Percentiles rank a stretch among this genome's conserved stretches.
These are phyloP conservation scores for Chelonia mydas DNA, from an alignment of 2,797 vertebrate genomes.

Conservation along the genomic window DNA sequence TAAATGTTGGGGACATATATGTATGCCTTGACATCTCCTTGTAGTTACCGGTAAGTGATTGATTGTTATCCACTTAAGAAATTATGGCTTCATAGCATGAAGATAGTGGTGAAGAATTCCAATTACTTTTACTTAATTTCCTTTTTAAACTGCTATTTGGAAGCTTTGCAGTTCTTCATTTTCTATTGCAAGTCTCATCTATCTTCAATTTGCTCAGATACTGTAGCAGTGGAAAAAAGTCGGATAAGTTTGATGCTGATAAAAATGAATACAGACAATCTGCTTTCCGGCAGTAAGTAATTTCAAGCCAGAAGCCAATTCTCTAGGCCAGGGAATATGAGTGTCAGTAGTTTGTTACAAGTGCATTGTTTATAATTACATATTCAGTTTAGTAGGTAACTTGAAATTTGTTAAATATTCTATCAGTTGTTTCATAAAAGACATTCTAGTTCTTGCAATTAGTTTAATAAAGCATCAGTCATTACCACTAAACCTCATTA, in stretches of 20 bases:
- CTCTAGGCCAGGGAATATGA: neutral
- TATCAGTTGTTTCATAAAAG: neutral
- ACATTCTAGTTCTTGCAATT: neutral
- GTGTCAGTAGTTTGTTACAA: neutral
- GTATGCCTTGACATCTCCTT: neutral
- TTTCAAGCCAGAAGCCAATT: constrained; percentile 30
- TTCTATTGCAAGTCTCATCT: neutral
- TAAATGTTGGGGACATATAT: neutral
- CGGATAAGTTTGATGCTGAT: constrained; percentile 3
- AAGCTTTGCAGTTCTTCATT: constrained; percentile 7
- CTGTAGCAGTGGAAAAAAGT: neutral
- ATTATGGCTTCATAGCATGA: neutral
- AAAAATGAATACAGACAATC: neutral
- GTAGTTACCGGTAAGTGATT: neutral
- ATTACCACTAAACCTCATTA: neutral
- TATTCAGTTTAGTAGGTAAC: neutral
- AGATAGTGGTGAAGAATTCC: neutral
- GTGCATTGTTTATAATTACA: neutral
- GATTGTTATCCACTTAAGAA: neutral
- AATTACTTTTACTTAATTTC: neutral
- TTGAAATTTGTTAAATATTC: neutral
- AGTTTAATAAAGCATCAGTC: neutral
- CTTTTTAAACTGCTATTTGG: neutral
- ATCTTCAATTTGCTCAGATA: neutral
- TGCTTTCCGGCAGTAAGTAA: constrained; percentile 21